phyloP scores from a whole-genome alignment of 2,797 vertebrate species.

The Pampus argenteus region DNA sequence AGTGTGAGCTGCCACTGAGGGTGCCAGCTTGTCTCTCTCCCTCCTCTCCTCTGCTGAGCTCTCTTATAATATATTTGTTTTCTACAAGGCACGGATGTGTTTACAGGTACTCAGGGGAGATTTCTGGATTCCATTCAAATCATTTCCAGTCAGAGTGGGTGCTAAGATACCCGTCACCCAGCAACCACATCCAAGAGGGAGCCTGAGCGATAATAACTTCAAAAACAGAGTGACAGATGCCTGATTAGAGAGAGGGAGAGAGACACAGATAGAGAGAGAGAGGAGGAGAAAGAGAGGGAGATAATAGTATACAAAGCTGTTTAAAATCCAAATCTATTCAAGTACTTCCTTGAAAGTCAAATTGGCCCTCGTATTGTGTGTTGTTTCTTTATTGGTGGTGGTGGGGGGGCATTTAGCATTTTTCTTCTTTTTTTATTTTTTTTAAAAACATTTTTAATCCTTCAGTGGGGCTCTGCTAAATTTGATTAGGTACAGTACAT shows the following conservation, averaged over 20 bases:
- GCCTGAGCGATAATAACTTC: slow-evolving; percentile 99
- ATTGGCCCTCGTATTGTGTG: slow-evolving; percentile 77
- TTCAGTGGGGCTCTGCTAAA: slow-evolving; percentile 91
- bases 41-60: slow-evolving; percentile 80
- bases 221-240: slow-evolving; percentile 99
- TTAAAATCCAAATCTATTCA: slow-evolving; percentile 98
- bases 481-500: slow-evolving; percentile 96
- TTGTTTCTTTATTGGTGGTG: slow-evolving; percentile 66
- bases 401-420: slow-evolving; percentile 69
- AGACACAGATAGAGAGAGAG: slow-evolving; percentile 68
- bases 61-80: slow-evolving; percentile 98
- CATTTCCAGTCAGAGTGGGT: slow-evolving; percentile 99
- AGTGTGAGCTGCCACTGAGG: slow-evolving; percentile 86
- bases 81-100: slow-evolving; percentile 99
- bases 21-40: slow-evolving; percentile 86
- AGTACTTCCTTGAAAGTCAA: slow-evolving; percentile 98
- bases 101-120: slow-evolving; percentile 99
- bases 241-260: slow-evolving; percentile 97
- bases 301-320: slow-evolving; percentile 88
- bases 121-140: slow-evolving; percentile 99
- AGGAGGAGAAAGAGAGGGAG: slow-evolving; percentile 88
- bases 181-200: slow-evolving; percentile 99
- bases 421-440: slow-evolving; percentile 71
- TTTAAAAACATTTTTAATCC: slow-evolving; percentile 89
- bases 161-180: slow-evolving; percentile 99